Percentiles rank a stretch among this genome's conserved stretches.
phyloP scores from a whole-genome alignment of 2,888 invertebrate species.

The Rhorus exstirpatorius region DNA sequence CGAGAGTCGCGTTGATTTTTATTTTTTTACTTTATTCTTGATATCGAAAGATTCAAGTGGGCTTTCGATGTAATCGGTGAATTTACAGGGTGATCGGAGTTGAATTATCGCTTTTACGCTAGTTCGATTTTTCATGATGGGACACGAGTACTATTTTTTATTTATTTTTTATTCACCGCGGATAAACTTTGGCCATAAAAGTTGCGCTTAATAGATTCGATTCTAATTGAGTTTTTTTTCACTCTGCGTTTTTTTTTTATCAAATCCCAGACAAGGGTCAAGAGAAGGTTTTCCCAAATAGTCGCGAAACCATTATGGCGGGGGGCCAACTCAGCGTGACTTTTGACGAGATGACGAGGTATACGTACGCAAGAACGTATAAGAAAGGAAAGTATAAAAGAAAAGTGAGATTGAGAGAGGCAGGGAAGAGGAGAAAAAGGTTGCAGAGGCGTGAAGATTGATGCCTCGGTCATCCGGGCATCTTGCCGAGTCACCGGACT shows the following conservation, averaged over 20 bases:
- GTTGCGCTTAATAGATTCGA: not conserved
- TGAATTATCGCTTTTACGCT: no score
- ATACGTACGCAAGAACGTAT: not conserved
- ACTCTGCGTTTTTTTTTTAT: not conserved
- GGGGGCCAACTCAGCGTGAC: constrained; percentile 34
- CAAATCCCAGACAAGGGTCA: not conserved
- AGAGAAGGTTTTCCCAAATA: constrained; percentile 15
- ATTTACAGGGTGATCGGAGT: no score
- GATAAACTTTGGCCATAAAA: not conserved
- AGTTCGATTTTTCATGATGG: no score
- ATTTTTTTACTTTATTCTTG: not conserved
- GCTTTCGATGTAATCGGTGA: no score
- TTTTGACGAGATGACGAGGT: constrained; percentile 36
- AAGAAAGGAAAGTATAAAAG: constrained; percentile 17
- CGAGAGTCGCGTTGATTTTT: not conserved
- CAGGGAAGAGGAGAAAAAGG: constrained; percentile 26
- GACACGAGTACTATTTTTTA: not conserved
- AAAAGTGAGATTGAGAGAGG: constrained; percentile 6
- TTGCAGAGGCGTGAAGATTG: constrained; percentile 80
- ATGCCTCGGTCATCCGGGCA: constrained; percentile 81
- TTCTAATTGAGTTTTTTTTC: not conserved
- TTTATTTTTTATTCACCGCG: not conserved
- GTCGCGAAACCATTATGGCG: constrained; percentile 15
- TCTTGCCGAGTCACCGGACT: constrained; percentile 83
- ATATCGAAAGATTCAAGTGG: not conserved